Evolutionary conservation across 2,797 vertebrate genomes (phyloP), one percentile per base, ranked within the genome.

Genomic region (Mycteria americana): DNA sequence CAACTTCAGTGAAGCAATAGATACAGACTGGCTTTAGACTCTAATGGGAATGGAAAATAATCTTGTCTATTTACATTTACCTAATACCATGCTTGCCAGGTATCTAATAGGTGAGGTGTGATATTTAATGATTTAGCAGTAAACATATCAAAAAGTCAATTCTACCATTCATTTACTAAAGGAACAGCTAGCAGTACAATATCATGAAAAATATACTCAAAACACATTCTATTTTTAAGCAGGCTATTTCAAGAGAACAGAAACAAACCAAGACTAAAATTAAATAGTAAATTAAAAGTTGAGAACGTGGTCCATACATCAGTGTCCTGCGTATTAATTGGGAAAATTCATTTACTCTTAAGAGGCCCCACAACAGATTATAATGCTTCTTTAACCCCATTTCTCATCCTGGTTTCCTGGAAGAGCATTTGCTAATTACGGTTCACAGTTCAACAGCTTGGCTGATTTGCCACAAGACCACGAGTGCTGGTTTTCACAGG

Each of bases 251-350:
- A 75, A 89, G 30, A 77, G n/a, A 91, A 75, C 15, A 74, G 35
- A 92, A 88, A 78, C 8, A 95, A 92, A 45, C 11, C 21, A 63
- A 60, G 51, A 74, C 60, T 30, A 90, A 97, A 90, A 82, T 82
- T 35, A 93, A 94, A 85, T n/a, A 93, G 27, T 67, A 94, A 92
- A 82, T 46, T 67, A 87, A 67, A 94, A 83, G 53, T 72, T 91
- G 45, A 77, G 62, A 79, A 85, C 23, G 11, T 12, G 4, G 25
- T 12, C 39, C 80, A 67, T 74, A 35, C 22, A 94, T 82, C 75
- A 88, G n/a, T 15, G 17, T 80, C 31, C 68, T 54, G 37, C 0
- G 0, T 79, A 93, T 50, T 91, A 92, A 86, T 1, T 75, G n/a
- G 19, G 46, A 77, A 88, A 86, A 94, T 15, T 73, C 2, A 65